A percentile compares a stretch with the other conserved stretches of the same genome.
phyloP scores from a whole-genome alignment of 2,888 invertebrate species.

The Torymus aiolomorphi region DNA sequence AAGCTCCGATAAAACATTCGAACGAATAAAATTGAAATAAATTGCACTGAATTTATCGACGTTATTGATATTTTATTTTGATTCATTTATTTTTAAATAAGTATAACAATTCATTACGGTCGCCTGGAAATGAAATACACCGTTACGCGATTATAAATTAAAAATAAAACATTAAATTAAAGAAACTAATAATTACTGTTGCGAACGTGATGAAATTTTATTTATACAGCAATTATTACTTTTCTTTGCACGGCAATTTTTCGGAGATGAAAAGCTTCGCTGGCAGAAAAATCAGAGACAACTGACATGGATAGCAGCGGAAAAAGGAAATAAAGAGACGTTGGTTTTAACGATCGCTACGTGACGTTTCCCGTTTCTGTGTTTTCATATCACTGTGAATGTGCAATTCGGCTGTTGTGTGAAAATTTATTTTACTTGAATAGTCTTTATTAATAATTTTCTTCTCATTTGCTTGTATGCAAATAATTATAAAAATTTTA shows the following conservation, averaged over 20 bases:
- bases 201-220: too few relatives aligned
- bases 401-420: neutral
- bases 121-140: too few relatives aligned
- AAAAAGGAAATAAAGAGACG: slow-evolving; percentile 35
- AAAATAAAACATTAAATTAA: neutral
- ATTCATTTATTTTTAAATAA: too few relatives aligned
- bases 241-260: slow-evolving; percentile 9
- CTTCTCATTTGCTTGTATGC: neutral
- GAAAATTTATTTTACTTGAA: slow-evolving; percentile 2
- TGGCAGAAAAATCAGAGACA: slow-evolving; percentile 6
- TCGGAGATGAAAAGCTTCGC: slow-evolving; percentile 25
- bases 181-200: too few relatives aligned
- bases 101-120: too few relatives aligned
- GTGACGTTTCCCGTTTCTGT: slow-evolving; percentile 29
- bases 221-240: neutral
- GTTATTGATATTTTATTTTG: too few relatives aligned
- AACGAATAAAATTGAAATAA: too few relatives aligned
- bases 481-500: neutral
- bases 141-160: neutral
- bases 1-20: too few relatives aligned
- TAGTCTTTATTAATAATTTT: neutral
- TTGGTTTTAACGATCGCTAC: slow-evolving; percentile 45
- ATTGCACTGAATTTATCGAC: too few relatives aligned
- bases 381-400: slow-evolving; percentile 33
- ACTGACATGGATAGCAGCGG: slow-evolving; percentile 31